Evolutionary conservation across 2,888 invertebrate species (phyloP).

Genomic region (Resseliella maxima): DNA sequence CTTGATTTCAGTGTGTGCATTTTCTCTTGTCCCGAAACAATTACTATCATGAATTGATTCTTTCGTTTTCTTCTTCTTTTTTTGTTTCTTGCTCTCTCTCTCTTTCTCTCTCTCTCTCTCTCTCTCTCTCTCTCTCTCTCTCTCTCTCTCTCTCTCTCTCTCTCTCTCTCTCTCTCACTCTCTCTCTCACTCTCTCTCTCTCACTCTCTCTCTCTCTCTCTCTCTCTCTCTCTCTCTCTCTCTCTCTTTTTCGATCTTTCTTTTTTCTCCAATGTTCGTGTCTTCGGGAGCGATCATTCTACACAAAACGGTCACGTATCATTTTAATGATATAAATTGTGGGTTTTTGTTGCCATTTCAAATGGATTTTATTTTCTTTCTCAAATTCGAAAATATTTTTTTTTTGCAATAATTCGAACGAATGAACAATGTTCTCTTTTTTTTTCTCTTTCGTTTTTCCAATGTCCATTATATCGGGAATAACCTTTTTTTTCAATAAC

Average conservation of each 20-base stretch:
- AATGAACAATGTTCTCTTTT: too few species aligned
- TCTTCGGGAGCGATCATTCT: neutral
- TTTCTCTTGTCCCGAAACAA: too few species aligned
- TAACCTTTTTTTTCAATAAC: neutral
- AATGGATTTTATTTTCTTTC: neutral
- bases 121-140: neutral
- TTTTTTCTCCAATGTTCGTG: neutral
- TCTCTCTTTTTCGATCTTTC: neutral
- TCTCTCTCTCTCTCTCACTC: too few species aligned
- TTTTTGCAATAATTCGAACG: neutral
- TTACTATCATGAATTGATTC: too few species aligned
- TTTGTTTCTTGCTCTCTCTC: too few species aligned
- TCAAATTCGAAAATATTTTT: neutral
- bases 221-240: neutral
- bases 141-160: too few species aligned
- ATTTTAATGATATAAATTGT: slow-evolving; percentile 35
- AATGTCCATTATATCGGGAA: too few species aligned
- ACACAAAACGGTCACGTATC: slow-evolving; percentile 19
- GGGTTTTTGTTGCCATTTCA: slow-evolving; percentile 13
- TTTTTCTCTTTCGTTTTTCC: too few species aligned
- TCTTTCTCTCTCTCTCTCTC: neutral
- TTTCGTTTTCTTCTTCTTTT: too few species aligned
- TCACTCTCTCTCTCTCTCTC: too few species aligned
- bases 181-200: too few species aligned
- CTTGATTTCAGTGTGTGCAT: too few species aligned